A percentile compares a stretch with the other conserved stretches of the same genome.
Conservation (phyloP, 2,888 invertebrate genomes). For the Caenorhabditis sp. region DNA sequence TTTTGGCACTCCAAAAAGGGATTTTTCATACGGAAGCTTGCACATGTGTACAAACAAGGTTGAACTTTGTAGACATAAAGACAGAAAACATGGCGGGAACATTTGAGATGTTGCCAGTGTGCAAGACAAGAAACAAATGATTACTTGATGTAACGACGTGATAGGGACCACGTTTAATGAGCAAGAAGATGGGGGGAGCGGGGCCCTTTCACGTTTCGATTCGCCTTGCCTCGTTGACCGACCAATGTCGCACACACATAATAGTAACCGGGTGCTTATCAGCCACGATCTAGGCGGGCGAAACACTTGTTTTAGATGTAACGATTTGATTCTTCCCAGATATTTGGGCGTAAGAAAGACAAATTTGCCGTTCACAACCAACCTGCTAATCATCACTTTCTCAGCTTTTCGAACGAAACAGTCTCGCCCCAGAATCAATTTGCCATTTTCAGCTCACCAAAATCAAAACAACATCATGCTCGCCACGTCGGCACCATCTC, state of each 20-base stretch:
- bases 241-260: neutral
- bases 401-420: too few species aligned
- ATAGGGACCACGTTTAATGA: slow-evolving; percentile 25
- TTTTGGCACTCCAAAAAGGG: neutral
- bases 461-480: slow-evolving; percentile 55
- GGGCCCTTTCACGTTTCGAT: slow-evolving; percentile 1
- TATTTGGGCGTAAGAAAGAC: slow-evolving; percentile 7
- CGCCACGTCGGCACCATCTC: slow-evolving; percentile 50
- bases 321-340: slow-evolving; percentile 28
- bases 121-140: slow-evolving; percentile 35
- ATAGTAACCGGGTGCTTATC: slow-evolving; percentile 53
- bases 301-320: slow-evolving; percentile 47
- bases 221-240: slow-evolving; percentile 3
- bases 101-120: slow-evolving; percentile 29
- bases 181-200: slow-evolving; percentile 26
- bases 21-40: neutral
- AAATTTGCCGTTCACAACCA: slow-evolving; percentile 31
- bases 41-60: slow-evolving; percentile 2
- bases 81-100: slow-evolving; percentile 1
- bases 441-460: slow-evolving; percentile 51
- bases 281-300: slow-evolving; percentile 27
- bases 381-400: slow-evolving; percentile 27
- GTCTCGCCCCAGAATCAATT: too few species aligned
- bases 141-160: slow-evolving; percentile 54
- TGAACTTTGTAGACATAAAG: neutral